Conservation (phyloP, 2,888 invertebrate species). For the Mactromeris polynyma region DNA sequence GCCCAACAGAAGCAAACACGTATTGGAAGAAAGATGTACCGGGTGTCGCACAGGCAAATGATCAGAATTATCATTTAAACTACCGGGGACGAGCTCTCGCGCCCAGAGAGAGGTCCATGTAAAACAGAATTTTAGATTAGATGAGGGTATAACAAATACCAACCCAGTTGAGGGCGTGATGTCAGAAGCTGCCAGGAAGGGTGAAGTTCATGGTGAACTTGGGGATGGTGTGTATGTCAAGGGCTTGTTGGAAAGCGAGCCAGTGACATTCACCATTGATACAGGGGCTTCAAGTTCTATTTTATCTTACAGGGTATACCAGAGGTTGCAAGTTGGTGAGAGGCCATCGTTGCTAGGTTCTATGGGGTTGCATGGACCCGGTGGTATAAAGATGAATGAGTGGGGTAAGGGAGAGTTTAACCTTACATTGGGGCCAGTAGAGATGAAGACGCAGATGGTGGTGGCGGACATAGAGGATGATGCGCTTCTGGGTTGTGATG, state of each 20-base stretch:
- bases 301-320: constrained; percentile 14
- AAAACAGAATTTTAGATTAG: background rate
- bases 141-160: background rate
- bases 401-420: constrained; percentile 49
- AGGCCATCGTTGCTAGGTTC: background rate
- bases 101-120: constrained; percentile 37
- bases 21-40: background rate
- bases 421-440: constrained; percentile 32
- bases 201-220: background rate
- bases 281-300: constrained; percentile 27
- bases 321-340: background rate
- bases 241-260: background rate
- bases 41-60: background rate
- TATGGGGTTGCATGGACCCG: constrained; percentile 6
- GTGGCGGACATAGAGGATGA: constrained; percentile 60
- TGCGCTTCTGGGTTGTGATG: constrained; percentile 50
- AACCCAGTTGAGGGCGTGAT: background rate
- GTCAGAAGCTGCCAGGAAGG: background rate
- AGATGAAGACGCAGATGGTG: constrained; percentile 13
- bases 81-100: constrained; percentile 13
- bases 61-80: constrained; percentile 25
- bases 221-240: constrained; percentile 14
- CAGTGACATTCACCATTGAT: constrained; percentile 9
- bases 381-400: constrained; percentile 24
- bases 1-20: background rate